Base-by-base conservation (phyloP, 2,113 vertebrate genomes). In the Chaetodon trifascialis region DNA sequence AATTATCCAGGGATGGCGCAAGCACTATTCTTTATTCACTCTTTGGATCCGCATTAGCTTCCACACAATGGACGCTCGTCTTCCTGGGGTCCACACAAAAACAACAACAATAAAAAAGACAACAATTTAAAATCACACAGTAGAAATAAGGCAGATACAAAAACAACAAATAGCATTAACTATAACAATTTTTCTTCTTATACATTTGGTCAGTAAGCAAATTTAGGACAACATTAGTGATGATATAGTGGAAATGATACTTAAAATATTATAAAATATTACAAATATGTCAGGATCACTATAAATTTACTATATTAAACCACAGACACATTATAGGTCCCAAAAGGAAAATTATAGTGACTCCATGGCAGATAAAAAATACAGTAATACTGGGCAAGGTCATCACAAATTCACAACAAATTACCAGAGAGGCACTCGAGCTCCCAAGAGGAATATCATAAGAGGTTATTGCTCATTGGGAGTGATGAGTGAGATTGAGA, bases 341-440 rank as follows among this genome's bases (percentile, higher is more conserved):
- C 36, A 47, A 12, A n/a, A 14, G 79, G 25, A 46, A 36, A 55
- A 76, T 77, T 4, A 76, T 21, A 69, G 30, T 9, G 21, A 71
- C 59, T 19, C 16, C 7, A 64, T 23, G 11, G 11, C 19, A 1
- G 40, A 70, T 65, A 65, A 60, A 60, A 38, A 30, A 30, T 9
- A 34, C 30, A 23, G 49, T 64, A 58, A 68, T 82, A 74, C 4
- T 51, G 9, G 17, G 17, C 16, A 63, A 15, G 23, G 59, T 79
- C 52, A 46, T 72, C 25, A 75, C 56, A 70, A 63, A 85, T 69
- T 49, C 51, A 25, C 23, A 19, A 46, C 58, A 70, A 63, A 80
- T 62, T 42, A 65, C 16, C 56, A 23, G 42, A 70, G 30, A n/a
- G 36, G 17, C 21, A 7, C 11, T 34, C 56, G 7, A 67, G 38